Conservation (phyloP, 2,113 vertebrate species). For the Peromyscus californicus region DNA sequence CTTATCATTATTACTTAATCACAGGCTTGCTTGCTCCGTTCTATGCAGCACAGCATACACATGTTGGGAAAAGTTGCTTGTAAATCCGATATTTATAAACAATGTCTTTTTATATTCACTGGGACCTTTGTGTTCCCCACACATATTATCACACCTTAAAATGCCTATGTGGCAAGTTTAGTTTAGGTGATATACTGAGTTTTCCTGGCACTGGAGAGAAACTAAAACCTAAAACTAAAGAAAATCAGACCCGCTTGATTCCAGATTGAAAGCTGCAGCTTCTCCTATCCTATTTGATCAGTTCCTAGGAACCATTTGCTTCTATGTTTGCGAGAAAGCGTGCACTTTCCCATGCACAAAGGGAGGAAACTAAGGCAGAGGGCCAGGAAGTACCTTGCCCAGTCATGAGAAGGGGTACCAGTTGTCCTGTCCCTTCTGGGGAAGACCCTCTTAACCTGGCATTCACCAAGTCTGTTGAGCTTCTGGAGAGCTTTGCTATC, state of each 20-base stretch:
- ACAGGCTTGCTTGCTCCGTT: conserved; percentile 41
- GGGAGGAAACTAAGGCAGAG: not conserved
- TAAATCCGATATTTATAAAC: conserved; percentile 57
- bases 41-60: not conserved
- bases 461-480: not conserved
- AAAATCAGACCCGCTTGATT: not conserved
- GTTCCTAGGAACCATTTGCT: not conserved
- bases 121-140: not conserved
- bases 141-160: conserved; percentile 31
- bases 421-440: not conserved
- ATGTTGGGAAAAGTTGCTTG: conserved; percentile 1
- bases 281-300: not conserved
- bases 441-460: not conserved
- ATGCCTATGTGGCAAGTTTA: conserved; percentile 17
- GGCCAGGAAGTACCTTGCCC: not conserved
- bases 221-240: conserved; percentile 37
- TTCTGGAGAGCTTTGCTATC: not conserved
- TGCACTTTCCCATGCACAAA: not conserved
- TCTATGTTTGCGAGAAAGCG: not conserved
- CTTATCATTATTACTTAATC: conserved; percentile 65
- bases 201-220: conserved; percentile 42
- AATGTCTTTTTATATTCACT: conserved; percentile 24
- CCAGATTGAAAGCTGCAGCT: not conserved
- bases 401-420: not conserved
- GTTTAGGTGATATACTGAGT: not conserved